Evolutionary conservation across 2,113 vertebrate species (phyloP).

Genomic region (Monarcha castaneiventris): DNA sequence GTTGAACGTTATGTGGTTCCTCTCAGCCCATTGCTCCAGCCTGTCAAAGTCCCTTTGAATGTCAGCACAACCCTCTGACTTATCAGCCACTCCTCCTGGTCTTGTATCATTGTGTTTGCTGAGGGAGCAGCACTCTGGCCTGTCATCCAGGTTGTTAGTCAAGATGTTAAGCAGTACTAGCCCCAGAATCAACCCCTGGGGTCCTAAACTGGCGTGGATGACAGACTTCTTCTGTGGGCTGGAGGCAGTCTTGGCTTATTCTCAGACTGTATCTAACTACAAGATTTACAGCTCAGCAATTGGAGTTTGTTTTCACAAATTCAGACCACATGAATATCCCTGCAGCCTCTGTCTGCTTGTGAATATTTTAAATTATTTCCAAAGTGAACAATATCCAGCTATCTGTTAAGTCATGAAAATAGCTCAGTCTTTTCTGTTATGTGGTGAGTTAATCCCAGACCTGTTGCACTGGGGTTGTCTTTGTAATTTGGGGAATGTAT

Average conservation of each 20-base stretch:
- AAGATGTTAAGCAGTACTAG: neutral
- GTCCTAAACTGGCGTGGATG: neutral
- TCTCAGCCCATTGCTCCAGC: neutral
- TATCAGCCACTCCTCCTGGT: neutral
- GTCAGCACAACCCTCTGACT: neutral
- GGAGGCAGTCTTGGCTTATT: neutral
- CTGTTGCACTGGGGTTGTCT: neutral
- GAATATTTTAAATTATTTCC: neutral
- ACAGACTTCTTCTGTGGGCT: neutral
- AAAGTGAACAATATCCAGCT: neutral
- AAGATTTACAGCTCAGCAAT: neutral
- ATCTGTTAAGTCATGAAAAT: neutral
- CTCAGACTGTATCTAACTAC: neutral
- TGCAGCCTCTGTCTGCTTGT: neutral
- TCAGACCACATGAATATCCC: neutral
- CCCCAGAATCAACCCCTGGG: neutral
- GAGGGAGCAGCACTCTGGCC: neutral
- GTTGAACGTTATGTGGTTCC: neutral
- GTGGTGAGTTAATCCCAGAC: neutral
- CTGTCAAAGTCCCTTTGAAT: neutral
- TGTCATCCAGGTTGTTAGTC: neutral
- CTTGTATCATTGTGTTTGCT: neutral
- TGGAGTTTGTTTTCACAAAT: neutral
- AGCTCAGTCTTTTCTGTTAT: neutral
- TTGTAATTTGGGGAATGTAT: neutral